A percentile compares a stretch with the other conserved stretches of the same genome.
Conservation (phyloP, 2,888 invertebrate species). For the Xanthia togata region DNA sequence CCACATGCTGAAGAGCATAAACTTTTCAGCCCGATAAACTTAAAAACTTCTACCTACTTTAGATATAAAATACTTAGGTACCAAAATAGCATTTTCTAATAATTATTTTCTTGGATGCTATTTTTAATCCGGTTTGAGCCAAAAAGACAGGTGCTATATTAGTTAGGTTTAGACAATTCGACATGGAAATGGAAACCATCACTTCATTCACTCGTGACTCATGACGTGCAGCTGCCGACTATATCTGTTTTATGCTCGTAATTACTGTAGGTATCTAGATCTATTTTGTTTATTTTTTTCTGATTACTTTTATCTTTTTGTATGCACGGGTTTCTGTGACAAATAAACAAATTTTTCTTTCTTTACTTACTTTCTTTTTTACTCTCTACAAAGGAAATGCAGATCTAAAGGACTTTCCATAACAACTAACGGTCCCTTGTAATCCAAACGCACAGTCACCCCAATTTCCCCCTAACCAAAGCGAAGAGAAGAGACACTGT, state of each 20-base stretch:
- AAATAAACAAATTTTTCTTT: no score
- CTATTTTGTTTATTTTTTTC: no score
- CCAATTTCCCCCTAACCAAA: conserved; percentile 68
- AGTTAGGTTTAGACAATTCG: background rate
- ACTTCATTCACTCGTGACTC: background rate
- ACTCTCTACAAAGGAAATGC: background rate
- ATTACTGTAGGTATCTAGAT: no score
- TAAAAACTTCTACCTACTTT: conserved; percentile 1
- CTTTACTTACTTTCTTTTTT: background rate
- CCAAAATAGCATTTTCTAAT: background rate
- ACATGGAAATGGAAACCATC: background rate
- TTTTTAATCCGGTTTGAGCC: background rate
- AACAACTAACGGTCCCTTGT: conserved; percentile 19
- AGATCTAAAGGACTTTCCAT: conserved; percentile 6
- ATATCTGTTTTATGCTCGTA: no score
- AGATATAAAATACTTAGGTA: background rate
- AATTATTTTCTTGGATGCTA: background rate
- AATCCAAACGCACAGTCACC: conserved; percentile 56
- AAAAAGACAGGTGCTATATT: background rate
- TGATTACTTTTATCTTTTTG: no score
- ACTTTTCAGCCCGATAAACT: background rate
- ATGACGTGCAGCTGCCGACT: no score
- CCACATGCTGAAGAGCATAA: background rate
- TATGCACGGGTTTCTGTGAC: no score
- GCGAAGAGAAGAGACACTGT: conserved; percentile 78